Evolutionary conservation across 2,113 vertebrate species (phyloP), one percentile per base, ranked within the genome.

Genomic region (Thoracochromis brauschi): DNA sequence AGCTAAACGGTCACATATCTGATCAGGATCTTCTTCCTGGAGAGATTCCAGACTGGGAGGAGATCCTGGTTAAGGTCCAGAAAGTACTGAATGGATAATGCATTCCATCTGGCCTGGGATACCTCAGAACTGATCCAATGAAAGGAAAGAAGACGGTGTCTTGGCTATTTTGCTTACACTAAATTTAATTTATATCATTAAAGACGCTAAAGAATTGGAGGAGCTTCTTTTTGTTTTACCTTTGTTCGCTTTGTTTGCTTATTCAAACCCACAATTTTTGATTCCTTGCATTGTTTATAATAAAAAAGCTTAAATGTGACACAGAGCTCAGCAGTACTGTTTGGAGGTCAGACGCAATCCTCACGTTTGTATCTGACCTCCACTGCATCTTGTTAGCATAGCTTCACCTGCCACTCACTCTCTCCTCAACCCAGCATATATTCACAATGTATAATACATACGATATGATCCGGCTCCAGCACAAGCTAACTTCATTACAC

Each of bases 401-500:
- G 40, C 86, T 84, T 83, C 57, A 58, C 83, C 84, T 31, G 71
- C 80, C 90, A 85, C 79, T 91, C 86, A 86, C 26, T 9, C 65
- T 24, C 54, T 4, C 38, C 71, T 71, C 42, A 16, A 33, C 24
- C 54, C 79, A 81, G 71, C 63, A 63, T 3, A 87, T 79, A 49
- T 75, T 54, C 60, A 38, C 73, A 49, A 75, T 1, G 9, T 49
- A 84, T 38, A 79, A 78, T 63, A 29, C 80, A 75, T 2, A 63
- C 55, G 17, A 92, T 82, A 63, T 55, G 86, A 81, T 57, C 24
- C 86, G 8, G 65, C 75, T 84, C 40, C 2, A 29, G 84, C 84
- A 75, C 4, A 4, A 9, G 81, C 57, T 93, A 94, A 94, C 91
- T 93, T 93, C 88, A 90, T 94, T 95, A 94, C 84, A 79, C 86